A percentile compares a stretch with the other conserved stretches of the same genome.
Evolutionary conservation across 2,888 invertebrate species (phyloP).

Genomic region (Amiota mariae): DNA sequence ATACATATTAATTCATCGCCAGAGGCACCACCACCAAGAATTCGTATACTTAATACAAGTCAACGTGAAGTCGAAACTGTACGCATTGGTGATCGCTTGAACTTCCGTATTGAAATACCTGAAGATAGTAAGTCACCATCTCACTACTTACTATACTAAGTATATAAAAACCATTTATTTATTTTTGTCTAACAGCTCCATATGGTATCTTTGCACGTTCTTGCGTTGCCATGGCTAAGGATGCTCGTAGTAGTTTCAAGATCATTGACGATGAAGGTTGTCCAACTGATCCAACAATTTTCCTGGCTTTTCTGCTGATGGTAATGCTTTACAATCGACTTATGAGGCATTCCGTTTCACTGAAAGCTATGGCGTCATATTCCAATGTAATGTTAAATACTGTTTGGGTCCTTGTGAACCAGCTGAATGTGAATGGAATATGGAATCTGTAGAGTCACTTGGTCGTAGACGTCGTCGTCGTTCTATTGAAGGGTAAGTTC

Average conservation of each 20-base stretch:
- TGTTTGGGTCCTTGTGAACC: conserved; percentile 96
- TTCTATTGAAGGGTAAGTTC: conserved; percentile 75
- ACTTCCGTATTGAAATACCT: conserved; percentile 96
- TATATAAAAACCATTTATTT: background rate
- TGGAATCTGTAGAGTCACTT: conserved; percentile 92
- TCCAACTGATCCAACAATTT: conserved; percentile 93
- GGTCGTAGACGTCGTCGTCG: conserved; percentile 83
- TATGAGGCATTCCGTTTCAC: conserved; percentile 97
- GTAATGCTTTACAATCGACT: conserved; percentile 90
- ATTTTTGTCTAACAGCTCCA: conserved; percentile 80
- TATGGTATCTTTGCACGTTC: conserved; percentile 96
- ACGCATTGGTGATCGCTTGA: conserved; percentile 93
- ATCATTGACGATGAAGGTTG: conserved; percentile 97
- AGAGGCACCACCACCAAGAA: conserved; percentile 94
- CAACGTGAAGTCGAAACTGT: conserved; percentile 94
- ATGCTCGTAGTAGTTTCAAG: conserved; percentile 95
- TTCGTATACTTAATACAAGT: conserved; percentile 90
- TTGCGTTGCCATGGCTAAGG: conserved; percentile 97
- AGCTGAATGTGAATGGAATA: conserved; percentile 92
- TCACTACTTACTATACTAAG: background rate
- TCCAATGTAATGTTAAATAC: conserved; percentile 97
- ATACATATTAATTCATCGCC: conserved; percentile 96
- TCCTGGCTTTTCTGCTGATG: conserved; percentile 92
- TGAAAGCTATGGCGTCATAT: conserved; percentile 96
- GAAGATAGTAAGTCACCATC: conserved; percentile 87